Evolutionary conservation across 2,888 invertebrate genomes (phyloP), one percentile per base, ranked within the genome.

Genomic region (Tupiocoris notatus): DNA sequence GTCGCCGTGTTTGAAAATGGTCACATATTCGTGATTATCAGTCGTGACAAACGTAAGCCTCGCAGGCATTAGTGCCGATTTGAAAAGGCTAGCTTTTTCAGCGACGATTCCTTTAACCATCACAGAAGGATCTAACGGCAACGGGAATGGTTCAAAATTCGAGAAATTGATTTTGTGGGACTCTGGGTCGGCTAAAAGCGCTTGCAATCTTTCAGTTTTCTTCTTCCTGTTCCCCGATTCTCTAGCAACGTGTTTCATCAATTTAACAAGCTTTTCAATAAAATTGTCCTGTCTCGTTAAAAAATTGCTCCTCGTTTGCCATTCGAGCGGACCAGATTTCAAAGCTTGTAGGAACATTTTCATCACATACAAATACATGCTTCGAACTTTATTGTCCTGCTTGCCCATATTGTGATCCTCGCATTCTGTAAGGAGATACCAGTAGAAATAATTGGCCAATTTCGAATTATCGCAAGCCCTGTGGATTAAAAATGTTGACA

Each of bases 1-100:
- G 84, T 99, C 99, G 0, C 99, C 99, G 81, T 96, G 92, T 84
- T 99, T 99, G 84, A 98, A 98, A 78, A 99, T 98, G 0, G 97
- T 94, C 17, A 94, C 92, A 84, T 98, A 99, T 82, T 95, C 93
- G 54, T 89, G 88, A 57, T 91, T 91, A 77, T 91, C 90, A 0
- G 90, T 89, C 0, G 94, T 95, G 16, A 92, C 86, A 84, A 98
- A 98, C 0, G 95, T 93, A 64, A 99, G 86, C 83, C 91, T 89
- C 16, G 95, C 94, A 1, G 99, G 99, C 95, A 96, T 98, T 75
- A 97, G 86, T 0, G 96, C 95, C 39, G 97, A 98, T 84, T 98
- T 98, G 85, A 98, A 99, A 0, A 99, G 87, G 63, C 92, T 92
- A 0, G 97, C 96, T 84, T 94, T 94, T 81, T 94, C 91, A 0